Conservation (phyloP, 2,888 invertebrate species). For the Beris chalybata region DNA sequence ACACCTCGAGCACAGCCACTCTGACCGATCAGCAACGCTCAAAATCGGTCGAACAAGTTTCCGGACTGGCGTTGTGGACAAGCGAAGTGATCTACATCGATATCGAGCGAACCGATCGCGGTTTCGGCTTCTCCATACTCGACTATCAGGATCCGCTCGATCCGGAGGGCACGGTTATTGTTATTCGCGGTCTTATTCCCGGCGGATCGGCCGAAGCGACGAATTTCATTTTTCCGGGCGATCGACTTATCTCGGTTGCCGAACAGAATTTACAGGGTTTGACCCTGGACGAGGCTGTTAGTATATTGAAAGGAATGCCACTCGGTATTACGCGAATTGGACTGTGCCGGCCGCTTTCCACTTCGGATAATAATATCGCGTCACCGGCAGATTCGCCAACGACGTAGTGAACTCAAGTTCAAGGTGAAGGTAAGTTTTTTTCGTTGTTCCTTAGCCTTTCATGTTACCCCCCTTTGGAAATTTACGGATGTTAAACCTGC, state of each 20-base stretch:
- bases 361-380: conserved; percentile 56
- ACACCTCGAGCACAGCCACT: conserved; percentile 83
- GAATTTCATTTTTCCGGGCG: conserved; percentile 93
- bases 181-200: conserved; percentile 94
- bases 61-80: conserved; percentile 96
- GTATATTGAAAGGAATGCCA: conserved; percentile 92
- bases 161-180: conserved; percentile 92
- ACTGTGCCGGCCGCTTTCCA: conserved; percentile 75
- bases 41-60: conserved; percentile 92
- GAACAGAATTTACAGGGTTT: conserved; percentile 88
- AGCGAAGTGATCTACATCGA: conserved; percentile 90
- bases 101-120: conserved; percentile 90
- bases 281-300: conserved; percentile 91
- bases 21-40: conserved; percentile 77
- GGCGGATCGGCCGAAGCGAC: conserved; percentile 97
- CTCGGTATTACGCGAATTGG: conserved; percentile 89
- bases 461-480: too few relatives aligned
- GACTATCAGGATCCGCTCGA: conserved; percentile 98
- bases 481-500: too few relatives aligned
- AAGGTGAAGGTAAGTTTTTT: neutral
- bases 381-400: conserved; percentile 53
- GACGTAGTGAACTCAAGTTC: conserved; percentile 49
- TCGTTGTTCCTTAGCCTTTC: too few relatives aligned
- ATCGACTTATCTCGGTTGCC: conserved; percentile 89
- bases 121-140: conserved; percentile 96